Evolutionary conservation across 1,140 invertebrate genomes (phyloP).

Genomic region (Camponotus floridanus): DNA sequence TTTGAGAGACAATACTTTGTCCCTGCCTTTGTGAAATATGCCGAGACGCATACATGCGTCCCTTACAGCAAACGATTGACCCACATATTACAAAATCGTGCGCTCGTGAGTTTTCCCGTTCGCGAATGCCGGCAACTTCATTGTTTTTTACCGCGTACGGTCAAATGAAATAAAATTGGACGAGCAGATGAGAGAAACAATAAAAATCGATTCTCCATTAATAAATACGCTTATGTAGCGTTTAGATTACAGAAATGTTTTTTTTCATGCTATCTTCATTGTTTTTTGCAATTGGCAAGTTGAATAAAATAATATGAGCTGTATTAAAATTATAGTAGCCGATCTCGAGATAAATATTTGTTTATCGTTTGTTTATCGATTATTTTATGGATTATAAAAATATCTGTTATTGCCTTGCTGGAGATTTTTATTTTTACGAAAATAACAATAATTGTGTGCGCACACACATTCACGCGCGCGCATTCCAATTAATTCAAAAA

Average conservation of each 20-base stretch:
- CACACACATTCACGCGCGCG: no score
- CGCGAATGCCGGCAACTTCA: background rate
- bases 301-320: background rate
- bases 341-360: background rate
- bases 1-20: slow-evolving; percentile 40
- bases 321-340: background rate
- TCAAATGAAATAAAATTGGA: slow-evolving; percentile 12
- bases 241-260: slow-evolving; percentile 12
- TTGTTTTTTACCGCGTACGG: slow-evolving; percentile 9
- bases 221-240: slow-evolving; percentile 25
- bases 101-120: background rate
- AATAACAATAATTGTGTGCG: background rate
- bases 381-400: background rate
- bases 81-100: slow-evolving; percentile 26
- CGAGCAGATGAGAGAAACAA: slow-evolving; percentile 30
- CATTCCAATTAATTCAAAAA: background rate
- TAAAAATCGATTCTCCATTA: background rate
- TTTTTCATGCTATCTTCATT: background rate
- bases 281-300: slow-evolving; percentile 1
- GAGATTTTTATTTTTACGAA: background rate
- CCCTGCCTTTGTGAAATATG: slow-evolving; percentile 5
- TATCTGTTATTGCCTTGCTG: background rate
- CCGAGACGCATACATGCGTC: background rate
- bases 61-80: slow-evolving; percentile 13
- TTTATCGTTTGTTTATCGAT: background rate